Percentiles rank a stretch among this genome's conserved stretches.
phyloP scores from a whole-genome alignment of 2,797 vertebrate genomes.

The Danionella dracula region DNA sequence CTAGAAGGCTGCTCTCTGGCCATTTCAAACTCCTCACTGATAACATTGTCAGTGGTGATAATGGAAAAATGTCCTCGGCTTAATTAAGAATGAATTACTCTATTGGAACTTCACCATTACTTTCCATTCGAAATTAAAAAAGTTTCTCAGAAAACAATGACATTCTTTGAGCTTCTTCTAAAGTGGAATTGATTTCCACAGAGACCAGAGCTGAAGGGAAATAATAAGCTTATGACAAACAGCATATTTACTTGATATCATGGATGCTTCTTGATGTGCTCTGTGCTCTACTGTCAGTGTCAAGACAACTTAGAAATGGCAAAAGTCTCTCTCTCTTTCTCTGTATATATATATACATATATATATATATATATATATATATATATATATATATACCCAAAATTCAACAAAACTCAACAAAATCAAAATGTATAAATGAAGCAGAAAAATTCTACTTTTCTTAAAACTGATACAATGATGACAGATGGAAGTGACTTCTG shows the following conservation, averaged over 20 bases:
- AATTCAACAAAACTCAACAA: too few relatives aligned
- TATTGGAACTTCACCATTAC: conserved; percentile 14
- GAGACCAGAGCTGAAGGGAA: not conserved
- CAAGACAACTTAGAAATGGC: conserved; percentile 20
- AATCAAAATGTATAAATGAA: too few relatives aligned
- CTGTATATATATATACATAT: too few relatives aligned
- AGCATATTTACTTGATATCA: not conserved
- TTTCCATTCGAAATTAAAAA: not conserved
- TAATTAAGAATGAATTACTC: conserved; percentile 28
- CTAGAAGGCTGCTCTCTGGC: conserved; percentile 6
- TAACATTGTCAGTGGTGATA: conserved; percentile 13
- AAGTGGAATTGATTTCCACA: not conserved
- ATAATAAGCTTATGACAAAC: conserved; percentile 3
- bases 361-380: too few relatives aligned
- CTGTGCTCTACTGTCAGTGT: conserved; percentile 2
- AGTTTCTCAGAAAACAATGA: conserved; percentile 8
- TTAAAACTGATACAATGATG: not conserved
- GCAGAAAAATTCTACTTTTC: too few relatives aligned
- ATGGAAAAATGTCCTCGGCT: conserved; percentile 14
- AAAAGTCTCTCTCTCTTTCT: too few relatives aligned
- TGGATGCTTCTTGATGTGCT: conserved; percentile 19
- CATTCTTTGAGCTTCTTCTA: not conserved
- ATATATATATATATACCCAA: too few relatives aligned
- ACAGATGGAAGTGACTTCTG: conserved; percentile 10
- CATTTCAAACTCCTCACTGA: conserved; percentile 8